Base-by-base conservation (phyloP, 1,140 invertebrate species). In the Pseudomyrmex concolor region DNA sequence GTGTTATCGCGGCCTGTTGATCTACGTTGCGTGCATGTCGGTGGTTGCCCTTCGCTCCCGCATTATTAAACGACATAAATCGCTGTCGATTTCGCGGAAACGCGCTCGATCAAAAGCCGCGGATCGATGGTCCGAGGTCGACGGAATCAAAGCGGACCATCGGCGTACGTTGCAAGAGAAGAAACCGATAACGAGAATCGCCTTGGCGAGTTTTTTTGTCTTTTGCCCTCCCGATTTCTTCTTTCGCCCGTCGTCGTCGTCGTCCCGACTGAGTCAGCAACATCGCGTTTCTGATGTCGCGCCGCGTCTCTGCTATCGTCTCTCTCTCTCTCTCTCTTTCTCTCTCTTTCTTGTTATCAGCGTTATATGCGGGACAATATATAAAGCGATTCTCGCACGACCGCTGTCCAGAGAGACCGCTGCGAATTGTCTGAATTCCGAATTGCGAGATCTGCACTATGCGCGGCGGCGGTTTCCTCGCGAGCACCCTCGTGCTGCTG, bases 91-190 rank as follows among this genome's bases (percentile, higher is more conserved):
- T 63, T 84, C 60, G 62, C 54, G 59, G 22, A 84, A 72, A n/a
- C 22, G 19, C 50, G 17, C 34, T 13, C 15, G 25, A 34, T 34
- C 34, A 34, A 34, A 34, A 34, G 34, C 34, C 34, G 19, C 17
- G 51, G 45, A 43, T 48, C 62, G 12, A 45, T 45, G 17, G 9
- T 72, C 59, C 54, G n/a, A 43, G 7, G 66, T 76, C 60, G 8
- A 57, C 48, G 19, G 17, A 88, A 88, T 88, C 84, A 81, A 89
- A 88, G 10, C 80, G 66, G 86, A 89, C 59, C 80, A 81, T 88
- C 80, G 57, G 19, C 57, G 84, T 5, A 34, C 34, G 34, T 34
- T 34, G 57, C 48, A 57, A 77, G 73, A 85, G 83, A 85, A 48
- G n/a, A 0, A 0, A 51, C 34, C 13, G 87, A 89, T 88, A 89